Evolutionary conservation across 2,888 invertebrate species (phyloP), one percentile per base, ranked within the genome.

Genomic region (Amorpha juglandis): DNA sequence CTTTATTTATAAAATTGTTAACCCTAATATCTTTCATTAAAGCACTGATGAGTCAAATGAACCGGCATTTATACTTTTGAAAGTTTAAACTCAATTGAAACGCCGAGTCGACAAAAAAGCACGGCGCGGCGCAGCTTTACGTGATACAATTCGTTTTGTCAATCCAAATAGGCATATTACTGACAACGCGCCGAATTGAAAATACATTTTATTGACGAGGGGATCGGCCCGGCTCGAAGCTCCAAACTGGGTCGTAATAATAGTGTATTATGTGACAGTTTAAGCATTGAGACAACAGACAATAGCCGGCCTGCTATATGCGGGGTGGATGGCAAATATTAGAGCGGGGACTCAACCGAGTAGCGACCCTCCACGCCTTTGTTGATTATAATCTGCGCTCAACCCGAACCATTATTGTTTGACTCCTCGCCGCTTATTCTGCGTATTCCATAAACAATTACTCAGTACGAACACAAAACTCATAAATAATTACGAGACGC

Each of bases 191-290:
- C 75, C 70, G 75, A 72, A 82, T 81, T 78, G 76, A 80, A 81
- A 82, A 79, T 71, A 67, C 67, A 75, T 77, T 79, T 75, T 78
- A 82, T 82, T 80, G 76, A 75, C 74, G 76, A 80, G 82, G 83
- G 81, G 74, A 78, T 78, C 82, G 79, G 83, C 85, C 88, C 80
- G 78, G 73, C 78, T 78, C 71, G 71, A 74, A 78, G 74, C 78
- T 79, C 71, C 71, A 75, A 77, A 79, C 74, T 76, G 68, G 73
- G 70, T 74, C 79, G 71, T 80, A 82, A 86, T 85, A 87, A 86
- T 83, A 84, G 80, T 79, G 77, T 78, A 80, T 82, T 81, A 80
- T 80, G 79, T 76, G 80, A 82, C 83, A 79, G 78, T 78, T 81
- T 79, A 79, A 82, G 81, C 81, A 79, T 78, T 74, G 76, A 76